Percentiles rank a stretch among this genome's conserved stretches.
Evolutionary conservation across 30 jellyfish, hydroid and myxozoan species (phyloP).

Genomic region (Hydractinia symbiolongicarpus): DNA sequence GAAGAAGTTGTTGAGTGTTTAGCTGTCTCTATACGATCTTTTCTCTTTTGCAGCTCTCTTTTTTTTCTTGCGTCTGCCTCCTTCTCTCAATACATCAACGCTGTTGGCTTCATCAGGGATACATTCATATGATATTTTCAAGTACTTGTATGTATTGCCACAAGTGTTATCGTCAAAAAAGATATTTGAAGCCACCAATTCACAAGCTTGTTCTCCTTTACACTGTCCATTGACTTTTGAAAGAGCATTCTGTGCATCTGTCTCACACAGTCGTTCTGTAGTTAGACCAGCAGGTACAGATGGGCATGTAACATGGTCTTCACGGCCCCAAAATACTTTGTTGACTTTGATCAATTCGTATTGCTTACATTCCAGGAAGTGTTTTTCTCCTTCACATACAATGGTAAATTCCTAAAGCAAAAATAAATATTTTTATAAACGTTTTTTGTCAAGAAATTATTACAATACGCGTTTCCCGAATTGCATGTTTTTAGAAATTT

Average conservation of each 20-base stretch:
- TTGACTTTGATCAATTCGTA: slow-evolving; percentile 86
- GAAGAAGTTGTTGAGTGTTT: neutral
- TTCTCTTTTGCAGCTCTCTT: slow-evolving; percentile 97
- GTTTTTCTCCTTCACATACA: slow-evolving; percentile 99
- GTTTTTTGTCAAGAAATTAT: neutral
- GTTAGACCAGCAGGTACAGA: slow-evolving; percentile 97
- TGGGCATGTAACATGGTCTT: slow-evolving; percentile 90
- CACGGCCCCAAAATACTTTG: slow-evolving; percentile 99
- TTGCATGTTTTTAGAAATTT: no score
- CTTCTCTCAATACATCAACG: slow-evolving; percentile 93
- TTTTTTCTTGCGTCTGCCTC: slow-evolving; percentile 88
- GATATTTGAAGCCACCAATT: slow-evolving; percentile 99
- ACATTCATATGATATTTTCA: slow-evolving; percentile 96
- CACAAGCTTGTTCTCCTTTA: slow-evolving; percentile 97
- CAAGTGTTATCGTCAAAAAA: slow-evolving; percentile 99
- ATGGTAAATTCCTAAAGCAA: slow-evolving; percentile 69
- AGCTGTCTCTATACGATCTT: slow-evolving; percentile 95
- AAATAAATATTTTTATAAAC: slow-evolving; percentile 31
- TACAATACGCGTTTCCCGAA: neutral
- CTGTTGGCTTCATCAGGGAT: slow-evolving; percentile 96
- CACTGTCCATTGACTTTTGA: slow-evolving; percentile 96
- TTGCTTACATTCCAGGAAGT: slow-evolving; percentile 96
- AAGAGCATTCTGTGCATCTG: slow-evolving; percentile 73
- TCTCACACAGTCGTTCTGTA: slow-evolving; percentile 90
- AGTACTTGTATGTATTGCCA: slow-evolving; percentile 90